Evolutionary conservation across 1,140 invertebrate genomes (phyloP), one percentile per base, ranked within the genome.

Genomic region (Ridgeia piscesae): DNA sequence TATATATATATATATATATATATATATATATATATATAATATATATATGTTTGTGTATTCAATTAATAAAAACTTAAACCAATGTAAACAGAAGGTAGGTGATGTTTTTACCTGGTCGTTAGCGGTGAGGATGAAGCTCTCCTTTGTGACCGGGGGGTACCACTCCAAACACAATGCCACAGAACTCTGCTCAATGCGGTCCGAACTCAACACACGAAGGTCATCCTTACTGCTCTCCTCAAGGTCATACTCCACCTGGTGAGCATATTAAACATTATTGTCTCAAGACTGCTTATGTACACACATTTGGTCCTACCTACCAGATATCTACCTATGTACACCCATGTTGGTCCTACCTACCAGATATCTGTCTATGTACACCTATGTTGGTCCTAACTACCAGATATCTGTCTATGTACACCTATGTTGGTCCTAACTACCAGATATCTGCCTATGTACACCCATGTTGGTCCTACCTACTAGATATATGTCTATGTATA

Each of bases 161-260:
- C 94, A 95, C 0, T 95, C 93, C 88, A 97, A 96, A 89, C 96
- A 96, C 34, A 97, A 94, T 0, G 97, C 97, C 14, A 97, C 94
- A 31, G 97, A 97, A 92, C 96, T 96, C 94, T 97, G 97, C 92
- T 97, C 97, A 50, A 97, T 96, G 93, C 96, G 94, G 91, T 96
- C 95, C 14, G 94, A 93, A 95, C 96, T 94, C 94, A 95, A 91
- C 91, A 96, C 95, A 91, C 94, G 93, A 77, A 96, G 94, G 48
- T 95, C 94, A 94, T 96, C 96, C 77, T 96, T 95, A 89, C 95
- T 95, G 91, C 91, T 97, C n/a, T 96, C 95, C 27, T 96, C 96
- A 88, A 97, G 95, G 93, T 97, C 96, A 94, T 98, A 98, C 95
- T 97, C 97, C 31, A 97, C 96, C 95, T 98, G 94, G n/a, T 96